Percentiles rank a stretch among this genome's conserved stretches.
These are phyloP conservation scores for Lasioglossum albipes DNA, from an alignment of 1,140 invertebrate genomes.

Conservation along the genomic window DNA sequence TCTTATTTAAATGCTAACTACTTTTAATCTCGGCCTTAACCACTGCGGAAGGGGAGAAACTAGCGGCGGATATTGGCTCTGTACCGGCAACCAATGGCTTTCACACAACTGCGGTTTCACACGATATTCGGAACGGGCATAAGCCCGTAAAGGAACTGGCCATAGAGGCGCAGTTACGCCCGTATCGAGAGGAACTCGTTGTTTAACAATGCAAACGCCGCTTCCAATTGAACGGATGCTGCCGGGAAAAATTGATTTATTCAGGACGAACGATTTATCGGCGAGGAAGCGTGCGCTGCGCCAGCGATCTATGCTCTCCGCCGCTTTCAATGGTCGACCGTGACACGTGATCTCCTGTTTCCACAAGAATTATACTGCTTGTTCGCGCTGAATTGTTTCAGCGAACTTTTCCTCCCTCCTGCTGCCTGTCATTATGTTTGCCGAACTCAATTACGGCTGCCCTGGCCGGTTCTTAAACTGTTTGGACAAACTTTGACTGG, in stretches of 20 bases:
- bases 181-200: conserved; percentile 27
- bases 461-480: neutral
- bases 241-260: conserved; percentile 46
- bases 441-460: neutral
- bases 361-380: neutral
- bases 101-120: conserved; percentile 45
- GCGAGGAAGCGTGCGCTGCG: too few species aligned
- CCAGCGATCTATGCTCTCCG: neutral
- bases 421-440: neutral
- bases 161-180: neutral
- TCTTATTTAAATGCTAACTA: conserved; percentile 68
- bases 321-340: too few species aligned
- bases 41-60: conserved; percentile 30
- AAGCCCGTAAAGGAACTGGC: conserved; percentile 25
- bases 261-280: conserved; percentile 32
- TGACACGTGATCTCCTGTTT: neutral
- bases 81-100: conserved; percentile 44
- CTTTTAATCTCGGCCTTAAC: conserved; percentile 48
- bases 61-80: conserved; percentile 47
- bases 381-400: neutral
- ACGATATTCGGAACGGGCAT: conserved; percentile 25
- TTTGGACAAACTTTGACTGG: neutral
- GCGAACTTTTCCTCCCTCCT: neutral
- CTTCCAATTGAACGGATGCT: conserved; percentile 28
- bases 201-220: conserved; percentile 45